A percentile compares a stretch with the other conserved stretches of the same genome.
Evolutionary conservation across 2,797 vertebrate genomes (phyloP).

Genomic region (Manis pentadactyla): DNA sequence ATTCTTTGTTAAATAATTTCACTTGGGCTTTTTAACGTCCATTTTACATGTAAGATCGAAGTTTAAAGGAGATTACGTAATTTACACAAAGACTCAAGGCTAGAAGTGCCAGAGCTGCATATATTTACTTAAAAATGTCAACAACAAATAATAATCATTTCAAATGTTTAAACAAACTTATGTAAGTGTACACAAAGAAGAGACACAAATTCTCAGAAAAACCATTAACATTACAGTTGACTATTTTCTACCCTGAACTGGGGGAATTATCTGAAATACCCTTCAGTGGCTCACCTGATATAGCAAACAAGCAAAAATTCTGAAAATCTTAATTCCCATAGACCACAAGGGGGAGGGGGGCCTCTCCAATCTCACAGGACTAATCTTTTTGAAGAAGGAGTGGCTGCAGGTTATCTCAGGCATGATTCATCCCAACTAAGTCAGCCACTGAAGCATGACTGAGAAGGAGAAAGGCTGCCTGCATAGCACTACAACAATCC

Average conservation of each 20-base stretch:
- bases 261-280: slow-evolving; percentile 41
- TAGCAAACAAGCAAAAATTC: not conserved
- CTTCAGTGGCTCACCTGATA: not conserved
- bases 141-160: slow-evolving; percentile 55
- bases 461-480: not conserved
- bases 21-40: not conserved
- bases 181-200: slow-evolving; percentile 76
- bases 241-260: not conserved
- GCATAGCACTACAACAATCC: rapidly evolving
- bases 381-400: not conserved
- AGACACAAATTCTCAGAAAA: slow-evolving; percentile 66
- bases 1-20: not conserved
- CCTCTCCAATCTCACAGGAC: not conserved
- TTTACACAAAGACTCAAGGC: not conserved
- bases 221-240: not conserved
- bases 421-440: not conserved
- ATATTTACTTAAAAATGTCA: slow-evolving; percentile 59
- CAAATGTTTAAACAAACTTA: slow-evolving; percentile 72
- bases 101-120: not conserved
- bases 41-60: not conserved
- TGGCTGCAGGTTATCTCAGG: not conserved
- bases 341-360: not conserved
- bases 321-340: not conserved
- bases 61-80: not conserved
- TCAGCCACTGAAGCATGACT: not conserved